A percentile compares a stretch with the other conserved stretches of the same genome.
phyloP scores from a whole-genome alignment of 2,113 vertebrate genomes.

The Lamprologus lemairii region DNA sequence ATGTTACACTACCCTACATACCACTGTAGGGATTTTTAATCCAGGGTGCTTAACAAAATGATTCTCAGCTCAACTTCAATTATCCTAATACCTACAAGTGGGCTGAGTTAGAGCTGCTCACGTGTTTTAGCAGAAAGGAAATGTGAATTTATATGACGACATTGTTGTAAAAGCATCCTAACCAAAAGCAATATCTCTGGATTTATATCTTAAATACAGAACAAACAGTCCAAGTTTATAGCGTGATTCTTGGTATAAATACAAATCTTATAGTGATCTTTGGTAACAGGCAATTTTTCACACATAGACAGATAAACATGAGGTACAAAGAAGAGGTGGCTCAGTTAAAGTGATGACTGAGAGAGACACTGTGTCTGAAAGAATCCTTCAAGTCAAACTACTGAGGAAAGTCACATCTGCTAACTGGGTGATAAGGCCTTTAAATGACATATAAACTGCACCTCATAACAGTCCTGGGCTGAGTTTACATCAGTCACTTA shows the following conservation, averaged over 20 bases:
- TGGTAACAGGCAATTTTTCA: neutral
- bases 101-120: neutral
- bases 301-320: neutral
- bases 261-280: neutral
- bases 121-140: neutral
- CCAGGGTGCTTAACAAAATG: neutral
- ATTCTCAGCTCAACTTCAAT: neutral
- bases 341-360: neutral
- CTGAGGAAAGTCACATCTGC: neutral
- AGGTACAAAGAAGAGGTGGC: neutral
- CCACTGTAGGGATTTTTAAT: neutral
- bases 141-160: neutral
- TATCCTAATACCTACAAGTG: neutral
- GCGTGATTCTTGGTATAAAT: neutral
- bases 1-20: neutral
- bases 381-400: neutral
- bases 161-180: neutral
- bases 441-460: neutral
- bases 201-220: neutral
- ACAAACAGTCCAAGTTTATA: neutral
- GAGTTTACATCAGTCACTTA: neutral
- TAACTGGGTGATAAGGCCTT: neutral
- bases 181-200: neutral
- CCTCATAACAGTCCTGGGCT: neutral
- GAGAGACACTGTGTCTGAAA: rapidly evolving